Evolutionary conservation across 2,797 vertebrate genomes (phyloP).

Genomic region (Gymnothorax reevesii): DNA sequence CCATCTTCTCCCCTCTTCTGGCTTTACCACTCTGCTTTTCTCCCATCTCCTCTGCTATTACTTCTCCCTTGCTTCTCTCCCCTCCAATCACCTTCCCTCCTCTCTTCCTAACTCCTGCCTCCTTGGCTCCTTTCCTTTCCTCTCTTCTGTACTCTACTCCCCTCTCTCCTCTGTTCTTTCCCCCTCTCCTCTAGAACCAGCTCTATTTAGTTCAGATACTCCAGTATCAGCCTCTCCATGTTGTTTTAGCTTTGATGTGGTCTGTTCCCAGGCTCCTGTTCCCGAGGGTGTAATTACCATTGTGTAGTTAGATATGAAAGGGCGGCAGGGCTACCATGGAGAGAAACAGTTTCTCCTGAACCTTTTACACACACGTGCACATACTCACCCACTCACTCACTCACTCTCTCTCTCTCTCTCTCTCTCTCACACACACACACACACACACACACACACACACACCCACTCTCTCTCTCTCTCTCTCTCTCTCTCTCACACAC

Average conservation of each 20-base stretch:
- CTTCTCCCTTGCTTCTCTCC: background rate
- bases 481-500: background rate
- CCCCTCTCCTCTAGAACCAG: too few species aligned
- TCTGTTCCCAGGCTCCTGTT: background rate
- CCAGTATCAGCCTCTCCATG: background rate
- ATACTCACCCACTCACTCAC: background rate
- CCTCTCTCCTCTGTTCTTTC: background rate
- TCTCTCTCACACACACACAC: background rate
- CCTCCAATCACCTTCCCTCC: background rate
- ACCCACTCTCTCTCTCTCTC: background rate
- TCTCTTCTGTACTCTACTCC: background rate
- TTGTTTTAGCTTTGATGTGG: conserved; percentile 1
- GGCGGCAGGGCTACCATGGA: background rate
- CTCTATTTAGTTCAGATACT: background rate
- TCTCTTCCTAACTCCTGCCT: background rate
- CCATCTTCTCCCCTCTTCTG: background rate
- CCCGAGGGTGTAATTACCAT: conserved; percentile 29
- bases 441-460: background rate
- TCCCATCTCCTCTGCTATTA: background rate
- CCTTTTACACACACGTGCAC: background rate
- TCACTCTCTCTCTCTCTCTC: background rate
- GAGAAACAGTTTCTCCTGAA: background rate
- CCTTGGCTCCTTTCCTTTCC: background rate
- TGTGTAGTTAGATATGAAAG: conserved; percentile 15
- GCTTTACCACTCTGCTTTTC: background rate